A percentile compares a stretch with the other conserved stretches of the same genome.
These are phyloP conservation scores for Diplolepis rosae DNA, from an alignment of 2,888 invertebrate genomes.

Conservation along the genomic window DNA sequence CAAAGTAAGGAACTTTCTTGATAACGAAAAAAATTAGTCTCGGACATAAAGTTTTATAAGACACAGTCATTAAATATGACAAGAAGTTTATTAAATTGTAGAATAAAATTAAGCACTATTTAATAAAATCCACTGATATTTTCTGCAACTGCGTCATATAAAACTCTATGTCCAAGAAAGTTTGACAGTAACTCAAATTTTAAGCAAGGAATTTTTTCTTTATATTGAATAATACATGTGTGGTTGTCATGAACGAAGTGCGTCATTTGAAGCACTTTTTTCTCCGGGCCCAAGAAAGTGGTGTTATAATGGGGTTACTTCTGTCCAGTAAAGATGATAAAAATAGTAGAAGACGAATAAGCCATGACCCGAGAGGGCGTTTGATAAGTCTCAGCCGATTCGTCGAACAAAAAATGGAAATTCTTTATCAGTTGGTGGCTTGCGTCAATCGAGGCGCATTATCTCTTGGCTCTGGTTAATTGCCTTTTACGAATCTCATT, in stretches of 20 bases:
- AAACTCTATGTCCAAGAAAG: no score
- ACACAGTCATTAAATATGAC: no score
- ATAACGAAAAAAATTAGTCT: no score
- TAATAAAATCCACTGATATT: no score
- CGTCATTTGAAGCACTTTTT: conserved; percentile 18
- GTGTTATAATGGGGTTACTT: conserved; percentile 14
- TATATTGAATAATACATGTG: background rate
- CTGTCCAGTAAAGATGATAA: background rate
- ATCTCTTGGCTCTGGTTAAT: conserved; percentile 31
- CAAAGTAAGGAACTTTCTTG: no score
- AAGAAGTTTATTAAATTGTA: no score
- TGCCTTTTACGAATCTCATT: conserved; percentile 38
- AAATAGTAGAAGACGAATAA: conserved; percentile 28
- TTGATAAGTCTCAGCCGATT: conserved; percentile 16
- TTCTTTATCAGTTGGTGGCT: conserved; percentile 34
- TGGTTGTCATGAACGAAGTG: conserved; percentile 3
- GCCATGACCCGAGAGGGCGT: conserved; percentile 33
- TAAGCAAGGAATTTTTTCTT: no score
- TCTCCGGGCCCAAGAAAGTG: background rate
- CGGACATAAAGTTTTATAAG: no score
- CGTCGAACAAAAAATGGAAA: conserved; percentile 31
- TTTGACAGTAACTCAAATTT: no score
- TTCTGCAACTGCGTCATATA: no score
- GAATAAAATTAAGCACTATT: no score
- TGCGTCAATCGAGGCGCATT: conserved; percentile 28